phyloP scores from a whole-genome alignment of 2,113 vertebrate genomes.

The Microcebus lehilahytsara region DNA sequence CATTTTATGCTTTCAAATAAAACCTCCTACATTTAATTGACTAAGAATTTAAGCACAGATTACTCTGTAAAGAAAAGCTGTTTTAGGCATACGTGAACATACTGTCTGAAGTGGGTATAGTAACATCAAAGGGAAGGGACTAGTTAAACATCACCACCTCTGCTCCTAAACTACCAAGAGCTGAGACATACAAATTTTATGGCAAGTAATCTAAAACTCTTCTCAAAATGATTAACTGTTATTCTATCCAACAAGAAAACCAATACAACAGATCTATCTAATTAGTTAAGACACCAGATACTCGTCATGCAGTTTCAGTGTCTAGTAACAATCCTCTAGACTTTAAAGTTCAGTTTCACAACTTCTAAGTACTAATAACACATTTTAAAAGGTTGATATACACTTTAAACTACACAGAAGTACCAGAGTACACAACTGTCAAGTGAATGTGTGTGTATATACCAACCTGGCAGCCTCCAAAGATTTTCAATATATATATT shows the following conservation, averaged over 20 bases:
- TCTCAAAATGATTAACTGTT: slow-evolving; percentile 83
- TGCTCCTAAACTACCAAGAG: slow-evolving; percentile 75
- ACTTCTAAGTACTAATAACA: slow-evolving; percentile 38
- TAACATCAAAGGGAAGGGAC: slow-evolving; percentile 61
- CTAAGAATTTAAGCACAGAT: slow-evolving; percentile 51
- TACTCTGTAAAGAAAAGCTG: slow-evolving; percentile 39
- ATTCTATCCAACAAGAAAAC: slow-evolving; percentile 86
- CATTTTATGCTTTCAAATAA: slow-evolving; percentile 58
- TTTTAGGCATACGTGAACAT: slow-evolving; percentile 28
- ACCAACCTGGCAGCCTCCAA: neutral
- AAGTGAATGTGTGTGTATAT: neutral
- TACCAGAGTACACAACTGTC: neutral
- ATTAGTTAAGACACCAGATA: slow-evolving; percentile 84
- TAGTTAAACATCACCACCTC: slow-evolving; percentile 75
- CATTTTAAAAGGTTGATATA: slow-evolving; percentile 43
- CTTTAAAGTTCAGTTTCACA: slow-evolving; percentile 53
- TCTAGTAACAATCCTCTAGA: slow-evolving; percentile 51
- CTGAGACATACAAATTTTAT: slow-evolving; percentile 88
- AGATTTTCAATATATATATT: neutral
- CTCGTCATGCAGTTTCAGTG: slow-evolving; percentile 64
- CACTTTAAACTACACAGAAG: neutral
- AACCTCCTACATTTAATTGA: slow-evolving; percentile 42
- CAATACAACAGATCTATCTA: slow-evolving; percentile 84
- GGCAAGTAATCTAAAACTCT: slow-evolving; percentile 85
- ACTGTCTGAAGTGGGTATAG: slow-evolving; percentile 17